Conservation (phyloP, 2,797 vertebrate genomes). For the Scolopax rusticola region DNA sequence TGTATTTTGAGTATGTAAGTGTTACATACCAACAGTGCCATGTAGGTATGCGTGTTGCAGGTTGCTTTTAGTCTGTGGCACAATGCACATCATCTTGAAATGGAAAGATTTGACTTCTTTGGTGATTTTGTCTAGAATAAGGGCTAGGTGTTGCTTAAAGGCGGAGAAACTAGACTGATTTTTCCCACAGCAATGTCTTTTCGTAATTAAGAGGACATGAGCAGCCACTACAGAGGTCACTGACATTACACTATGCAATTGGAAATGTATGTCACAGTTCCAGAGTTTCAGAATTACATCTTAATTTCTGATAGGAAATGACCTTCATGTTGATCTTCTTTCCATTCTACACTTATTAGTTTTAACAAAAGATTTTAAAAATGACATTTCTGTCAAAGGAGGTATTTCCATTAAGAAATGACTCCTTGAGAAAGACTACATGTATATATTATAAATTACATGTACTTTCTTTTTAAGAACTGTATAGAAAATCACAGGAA, state of each 20-base stretch:
- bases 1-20: neutral
- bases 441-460: neutral
- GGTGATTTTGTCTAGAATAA: neutral
- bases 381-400: neutral
- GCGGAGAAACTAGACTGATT: constrained; percentile 42
- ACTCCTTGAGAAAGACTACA: neutral
- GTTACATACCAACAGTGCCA: neutral
- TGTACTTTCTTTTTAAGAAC: neutral
- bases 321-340: neutral
- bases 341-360: neutral
- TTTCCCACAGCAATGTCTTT: constrained; percentile 14
- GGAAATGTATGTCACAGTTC: neutral
- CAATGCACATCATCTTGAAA: neutral
- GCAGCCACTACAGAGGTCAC: constrained; percentile 14
- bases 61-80: neutral
- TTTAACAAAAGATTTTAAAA: neutral
- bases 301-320: neutral
- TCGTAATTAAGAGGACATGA: constrained; percentile 48
- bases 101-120: neutral
- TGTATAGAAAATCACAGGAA: neutral
- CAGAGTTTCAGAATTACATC: neutral
- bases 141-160: neutral
- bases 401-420: neutral
- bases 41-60: neutral
- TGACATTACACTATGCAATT: neutral